Evolutionary conservation across 2,888 invertebrate species (phyloP).

Genomic region (Sphaerophoria rueppellii): DNA sequence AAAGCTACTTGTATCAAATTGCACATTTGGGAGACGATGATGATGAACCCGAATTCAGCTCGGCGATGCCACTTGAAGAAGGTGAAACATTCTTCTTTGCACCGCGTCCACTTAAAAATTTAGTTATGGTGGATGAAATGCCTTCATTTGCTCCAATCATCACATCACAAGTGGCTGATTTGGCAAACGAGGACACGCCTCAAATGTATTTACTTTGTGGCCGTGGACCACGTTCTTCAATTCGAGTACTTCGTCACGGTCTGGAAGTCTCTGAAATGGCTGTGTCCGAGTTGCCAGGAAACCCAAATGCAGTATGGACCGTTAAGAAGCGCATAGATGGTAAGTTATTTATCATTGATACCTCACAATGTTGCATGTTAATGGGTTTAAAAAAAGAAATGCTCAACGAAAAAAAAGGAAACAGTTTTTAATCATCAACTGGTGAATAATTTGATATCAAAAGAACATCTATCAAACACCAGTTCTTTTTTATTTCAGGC

Average conservation of each 20-base stretch:
- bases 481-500: slow-evolving; percentile 94
- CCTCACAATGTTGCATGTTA: slow-evolving; percentile 39
- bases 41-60: slow-evolving; percentile 99
- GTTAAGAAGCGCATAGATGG: slow-evolving; percentile 98
- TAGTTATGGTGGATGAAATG: slow-evolving; percentile 98
- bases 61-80: slow-evolving; percentile 98
- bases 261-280: slow-evolving; percentile 99
- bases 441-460: slow-evolving; percentile 76
- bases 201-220: slow-evolving; percentile 98
- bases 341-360: slow-evolving; percentile 83
- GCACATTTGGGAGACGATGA: slow-evolving; percentile 99
- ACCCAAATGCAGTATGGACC: slow-evolving; percentile 99
- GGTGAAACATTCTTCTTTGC: slow-evolving; percentile 99
- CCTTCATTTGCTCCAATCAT: slow-evolving; percentile 96
- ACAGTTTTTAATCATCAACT: slow-evolving; percentile 75
- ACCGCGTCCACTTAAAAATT: slow-evolving; percentile 94
- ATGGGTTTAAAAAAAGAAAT: slow-evolving; percentile 60
- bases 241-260: slow-evolving; percentile 97
- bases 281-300: slow-evolving; percentile 99
- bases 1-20: slow-evolving; percentile 97
- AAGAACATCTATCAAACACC: slow-evolving; percentile 91
- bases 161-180: slow-evolving; percentile 94
- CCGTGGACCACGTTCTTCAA: slow-evolving; percentile 95
- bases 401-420: slow-evolving; percentile 56
- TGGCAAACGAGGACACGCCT: slow-evolving; percentile 99